phyloP scores from a whole-genome alignment of 2,888 invertebrate genomes.

The Phyllotreta striolata region DNA sequence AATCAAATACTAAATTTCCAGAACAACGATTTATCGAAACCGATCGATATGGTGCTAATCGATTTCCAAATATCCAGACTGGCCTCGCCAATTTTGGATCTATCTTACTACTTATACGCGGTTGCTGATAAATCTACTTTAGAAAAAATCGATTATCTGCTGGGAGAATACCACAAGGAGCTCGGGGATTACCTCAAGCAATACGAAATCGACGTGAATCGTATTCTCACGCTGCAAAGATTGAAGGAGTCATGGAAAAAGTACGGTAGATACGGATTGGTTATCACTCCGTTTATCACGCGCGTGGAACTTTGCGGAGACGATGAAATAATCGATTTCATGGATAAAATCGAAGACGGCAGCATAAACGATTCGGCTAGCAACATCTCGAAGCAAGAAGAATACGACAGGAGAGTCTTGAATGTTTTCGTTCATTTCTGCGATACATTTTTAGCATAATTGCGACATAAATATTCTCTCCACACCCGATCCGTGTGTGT shows the following conservation, averaged over 20 bases:
- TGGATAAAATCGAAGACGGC: slow-evolving; percentile 37
- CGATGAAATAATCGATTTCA: slow-evolving; percentile 45
- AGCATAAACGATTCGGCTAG: slow-evolving; percentile 26
- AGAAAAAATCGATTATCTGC: slow-evolving; percentile 46
- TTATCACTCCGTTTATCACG: slow-evolving; percentile 43
- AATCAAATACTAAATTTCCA: slow-evolving; percentile 35
- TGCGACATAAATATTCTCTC: neutral
- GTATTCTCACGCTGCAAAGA: slow-evolving; percentile 41
- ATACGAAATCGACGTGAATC: slow-evolving; percentile 41
- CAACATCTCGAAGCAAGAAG: slow-evolving; percentile 37
- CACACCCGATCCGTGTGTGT: too few species aligned
- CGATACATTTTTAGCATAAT: slow-evolving; percentile 27
- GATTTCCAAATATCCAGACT: slow-evolving; percentile 49
- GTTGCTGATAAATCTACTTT: slow-evolving; percentile 43
- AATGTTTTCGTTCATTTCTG: slow-evolving; percentile 29
- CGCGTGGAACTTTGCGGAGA: slow-evolving; percentile 42
- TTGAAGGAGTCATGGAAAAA: slow-evolving; percentile 47
- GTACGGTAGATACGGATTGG: slow-evolving; percentile 46
- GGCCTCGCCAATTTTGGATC: slow-evolving; percentile 47
- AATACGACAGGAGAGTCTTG: slow-evolving; percentile 28
- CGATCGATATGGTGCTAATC: slow-evolving; percentile 47
- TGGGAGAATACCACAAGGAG: slow-evolving; percentile 46
- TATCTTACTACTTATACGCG: slow-evolving; percentile 50
- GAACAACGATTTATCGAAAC: slow-evolving; percentile 42
- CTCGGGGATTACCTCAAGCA: slow-evolving; percentile 43